Base-by-base conservation (phyloP, 2,888 invertebrate species). In the Alviniconcha strummeri region DNA sequence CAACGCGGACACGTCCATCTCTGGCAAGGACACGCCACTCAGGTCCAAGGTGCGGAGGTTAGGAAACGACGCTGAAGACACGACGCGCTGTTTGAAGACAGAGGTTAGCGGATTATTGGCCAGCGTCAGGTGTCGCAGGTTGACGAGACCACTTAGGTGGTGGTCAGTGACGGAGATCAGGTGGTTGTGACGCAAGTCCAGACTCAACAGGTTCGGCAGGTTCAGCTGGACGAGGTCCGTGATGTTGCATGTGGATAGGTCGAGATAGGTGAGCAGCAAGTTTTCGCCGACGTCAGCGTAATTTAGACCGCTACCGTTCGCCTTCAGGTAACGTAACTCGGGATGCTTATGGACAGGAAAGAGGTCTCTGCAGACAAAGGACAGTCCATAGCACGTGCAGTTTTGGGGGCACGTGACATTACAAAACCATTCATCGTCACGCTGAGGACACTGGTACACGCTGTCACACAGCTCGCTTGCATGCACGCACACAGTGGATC, bases 391-490 rank as follows among this genome's bases (percentile, higher is more conserved):
- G 36, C 82, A 82, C 5, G 13, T 13, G 15, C 82, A 82, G 52
- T 76, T 52, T n/a, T 52, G 9, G 5, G 82, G 67, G 54, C 82
- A 82, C 5, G 19, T 15, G 9, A 11, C 7, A 19, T 54, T 15
- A 19, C 78, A 79, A 0, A 52, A 6, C 64, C 19, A 52, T 52
- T 79, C 78, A 15, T 79, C 78, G 19, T 79, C 78, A 17, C 67
- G 17, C 17, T 79, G 78, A 9, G 78, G 78, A 52, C 78, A 79
- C 64, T 79, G 78, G 64, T 60, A 19, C 64, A 79, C 64, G 5
- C 17, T 52, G 19, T 79, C 78, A 17, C 60, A 64, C 17, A 79
- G 36, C 1, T 79, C n/a, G 15, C 15, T 36, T 54, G 11, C 52
- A 64, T 79, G 52, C 17, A 79, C 15, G 17, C 79, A 79, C 3